Evolutionary conservation across 2,113 vertebrate species (phyloP).

Genomic region (Fulica atra): DNA sequence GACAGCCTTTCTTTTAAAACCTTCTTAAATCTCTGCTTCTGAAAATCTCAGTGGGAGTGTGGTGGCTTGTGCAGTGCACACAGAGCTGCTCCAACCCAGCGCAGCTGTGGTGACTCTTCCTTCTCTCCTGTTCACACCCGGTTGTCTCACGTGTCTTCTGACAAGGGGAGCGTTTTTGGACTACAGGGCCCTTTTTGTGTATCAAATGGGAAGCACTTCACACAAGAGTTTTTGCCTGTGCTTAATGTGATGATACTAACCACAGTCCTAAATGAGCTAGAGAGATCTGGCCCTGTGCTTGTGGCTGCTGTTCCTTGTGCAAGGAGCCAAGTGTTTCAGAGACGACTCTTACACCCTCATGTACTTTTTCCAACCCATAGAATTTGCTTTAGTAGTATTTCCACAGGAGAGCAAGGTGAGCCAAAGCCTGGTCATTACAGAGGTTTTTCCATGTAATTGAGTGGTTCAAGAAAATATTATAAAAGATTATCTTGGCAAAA

Average conservation of each 20-base stretch:
- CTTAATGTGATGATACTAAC: not conserved
- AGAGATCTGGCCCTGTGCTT: not conserved
- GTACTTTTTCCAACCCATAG: not conserved
- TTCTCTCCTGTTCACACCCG: not conserved
- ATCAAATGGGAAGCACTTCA: not conserved
- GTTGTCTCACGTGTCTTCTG: not conserved
- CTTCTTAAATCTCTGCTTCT: not conserved
- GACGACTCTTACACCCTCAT: not conserved
- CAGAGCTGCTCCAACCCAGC: not conserved
- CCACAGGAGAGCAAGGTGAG: slow-evolving; percentile 27
- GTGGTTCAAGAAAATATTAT: slow-evolving; percentile 3
- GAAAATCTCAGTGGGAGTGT: not conserved
- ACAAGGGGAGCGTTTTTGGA: not conserved
- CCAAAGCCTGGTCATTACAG: not conserved
- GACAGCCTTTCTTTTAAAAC: not conserved
- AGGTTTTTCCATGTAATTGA: slow-evolving; percentile 31
- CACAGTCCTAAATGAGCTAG: not conserved
- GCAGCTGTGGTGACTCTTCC: not conserved
- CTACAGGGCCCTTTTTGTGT: not conserved
- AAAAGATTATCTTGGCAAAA: slow-evolving; percentile 33
- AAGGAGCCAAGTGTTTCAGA: not conserved
- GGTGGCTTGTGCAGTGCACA: not conserved
- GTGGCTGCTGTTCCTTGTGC: not conserved
- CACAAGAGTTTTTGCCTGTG: not conserved
- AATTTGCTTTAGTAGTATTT: slow-evolving; percentile 34